These are phyloP conservation scores for Volucella inflata DNA, from an alignment of 2,888 invertebrate genomes.

Conservation along the genomic window DNA sequence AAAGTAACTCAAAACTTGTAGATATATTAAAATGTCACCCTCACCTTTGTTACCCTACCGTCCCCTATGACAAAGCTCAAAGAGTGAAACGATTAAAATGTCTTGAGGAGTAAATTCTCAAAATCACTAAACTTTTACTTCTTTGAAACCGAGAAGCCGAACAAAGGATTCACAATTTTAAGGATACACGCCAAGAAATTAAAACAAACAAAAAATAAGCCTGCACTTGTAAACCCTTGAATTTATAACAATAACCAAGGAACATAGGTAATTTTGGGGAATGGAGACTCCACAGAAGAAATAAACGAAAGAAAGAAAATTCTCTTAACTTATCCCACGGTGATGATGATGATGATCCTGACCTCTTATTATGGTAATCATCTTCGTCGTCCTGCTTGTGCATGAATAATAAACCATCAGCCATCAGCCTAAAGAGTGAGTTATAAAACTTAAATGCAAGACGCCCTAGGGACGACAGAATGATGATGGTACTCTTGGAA, in stretches of 20 bases:
- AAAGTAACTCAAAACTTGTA: conserved; percentile 5
- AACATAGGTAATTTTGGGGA: conserved; percentile 50
- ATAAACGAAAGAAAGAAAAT: conserved; percentile 2
- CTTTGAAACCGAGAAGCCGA: not conserved
- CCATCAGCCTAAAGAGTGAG: conserved; percentile 25
- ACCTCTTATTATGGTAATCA: conserved; percentile 73
- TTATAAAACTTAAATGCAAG: conserved; percentile 64
- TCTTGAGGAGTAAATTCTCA: conserved; percentile 32
- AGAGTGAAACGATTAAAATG: conserved; percentile 46
- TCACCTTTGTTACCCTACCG: not conserved
- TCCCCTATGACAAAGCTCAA: conserved; percentile 1
- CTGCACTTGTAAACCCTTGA: conserved; percentile 32
- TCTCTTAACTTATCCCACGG: conserved; percentile 15
- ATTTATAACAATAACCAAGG: conserved; percentile 58
- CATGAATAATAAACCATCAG: conserved; percentile 67
- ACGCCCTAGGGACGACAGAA: conserved; percentile 53
- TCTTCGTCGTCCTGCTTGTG: conserved; percentile 33
- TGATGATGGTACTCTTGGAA: conserved; percentile 36
- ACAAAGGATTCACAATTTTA: not conserved
- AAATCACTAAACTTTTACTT: conserved; percentile 49
- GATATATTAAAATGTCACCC: conserved; percentile 29
- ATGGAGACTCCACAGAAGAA: not conserved
- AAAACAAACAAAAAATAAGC: conserved; percentile 16
- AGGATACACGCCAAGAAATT: not conserved
- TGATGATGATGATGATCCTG: conserved; percentile 61